Percentiles rank a stretch among this genome's conserved stretches.
Evolutionary conservation across 2,888 invertebrate species (phyloP).

Genomic region (Hartigia nigra): DNA sequence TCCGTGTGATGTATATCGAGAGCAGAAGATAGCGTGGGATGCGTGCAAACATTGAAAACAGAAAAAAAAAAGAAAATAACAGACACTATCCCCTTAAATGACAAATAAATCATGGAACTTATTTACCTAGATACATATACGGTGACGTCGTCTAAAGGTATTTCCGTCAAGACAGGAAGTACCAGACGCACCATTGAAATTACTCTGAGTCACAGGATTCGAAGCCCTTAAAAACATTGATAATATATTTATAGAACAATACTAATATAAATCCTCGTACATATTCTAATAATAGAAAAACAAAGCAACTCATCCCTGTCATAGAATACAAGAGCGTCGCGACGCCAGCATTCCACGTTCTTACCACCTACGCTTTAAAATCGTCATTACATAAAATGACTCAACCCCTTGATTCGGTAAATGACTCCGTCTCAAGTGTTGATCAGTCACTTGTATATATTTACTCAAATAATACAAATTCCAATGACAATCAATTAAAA

Average conservation of each 20-base stretch:
- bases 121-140: background rate
- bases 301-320: background rate
- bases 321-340: background rate
- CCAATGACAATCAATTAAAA: background rate
- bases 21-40: conserved; percentile 1
- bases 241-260: background rate
- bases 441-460: background rate
- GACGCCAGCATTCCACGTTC: background rate
- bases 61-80: conserved; percentile 7
- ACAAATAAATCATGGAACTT: conserved; percentile 11
- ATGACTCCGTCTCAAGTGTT: background rate
- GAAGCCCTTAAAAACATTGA: background rate
- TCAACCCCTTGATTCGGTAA: conserved; percentile 5
- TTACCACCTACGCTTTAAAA: conserved; percentile 3
- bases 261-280: background rate
- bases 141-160: background rate
- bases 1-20: conserved; percentile 8
- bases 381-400: conserved; percentile 8
- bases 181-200: background rate
- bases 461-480: background rate
- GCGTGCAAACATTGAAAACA: background rate
- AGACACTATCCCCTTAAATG: conserved; percentile 27
- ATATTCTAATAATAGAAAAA: background rate
- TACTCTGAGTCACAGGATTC: background rate
- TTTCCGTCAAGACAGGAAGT: background rate